Evolutionary conservation across 1,140 invertebrate genomes (phyloP).

Genomic region (Aethina tumida): DNA sequence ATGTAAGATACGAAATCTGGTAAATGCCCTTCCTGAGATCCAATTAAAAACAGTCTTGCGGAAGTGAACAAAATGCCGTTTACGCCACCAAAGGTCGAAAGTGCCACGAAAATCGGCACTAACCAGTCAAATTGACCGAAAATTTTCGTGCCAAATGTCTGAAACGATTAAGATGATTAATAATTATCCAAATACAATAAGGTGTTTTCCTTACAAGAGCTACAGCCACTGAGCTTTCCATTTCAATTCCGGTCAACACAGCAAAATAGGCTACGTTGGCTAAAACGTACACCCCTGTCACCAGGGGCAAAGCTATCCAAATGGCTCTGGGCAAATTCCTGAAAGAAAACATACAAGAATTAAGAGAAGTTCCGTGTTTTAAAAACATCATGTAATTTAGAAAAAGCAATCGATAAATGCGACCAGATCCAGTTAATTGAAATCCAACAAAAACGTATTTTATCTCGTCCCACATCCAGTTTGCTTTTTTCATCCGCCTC

Average conservation of each 20-base stretch:
- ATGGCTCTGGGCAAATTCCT: constrained; percentile 81
- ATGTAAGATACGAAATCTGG: constrained; percentile 70
- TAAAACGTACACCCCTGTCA: constrained; percentile 78
- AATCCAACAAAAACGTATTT: not conserved
- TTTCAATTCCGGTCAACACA: constrained; percentile 67
- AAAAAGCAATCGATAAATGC: too few species aligned
- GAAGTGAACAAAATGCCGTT: constrained; percentile 90
- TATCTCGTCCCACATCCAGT: not conserved
- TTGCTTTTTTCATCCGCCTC: not conserved
- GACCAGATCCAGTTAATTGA: too few species aligned
- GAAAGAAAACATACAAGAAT: constrained; percentile 36
- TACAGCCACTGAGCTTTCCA: constrained; percentile 68
- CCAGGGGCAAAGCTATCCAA: constrained; percentile 77
- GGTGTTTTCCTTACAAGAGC: constrained; percentile 55
- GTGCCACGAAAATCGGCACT: constrained; percentile 81
- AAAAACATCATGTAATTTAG: not conserved
- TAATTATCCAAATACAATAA: constrained; percentile 6
- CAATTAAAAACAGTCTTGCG: constrained; percentile 63
- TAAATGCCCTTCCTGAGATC: constrained; percentile 74
- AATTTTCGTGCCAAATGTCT: constrained; percentile 69
- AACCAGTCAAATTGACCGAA: constrained; percentile 68
- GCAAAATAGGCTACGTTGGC: constrained; percentile 86
- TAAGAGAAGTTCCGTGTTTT: too few species aligned
- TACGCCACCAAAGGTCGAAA: constrained; percentile 76
- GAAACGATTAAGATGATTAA: constrained; percentile 22